A percentile compares a stretch with the other conserved stretches of the same genome.
Conservation (phyloP, 1,140 invertebrate genomes). For the Danaus melanippus region DNA sequence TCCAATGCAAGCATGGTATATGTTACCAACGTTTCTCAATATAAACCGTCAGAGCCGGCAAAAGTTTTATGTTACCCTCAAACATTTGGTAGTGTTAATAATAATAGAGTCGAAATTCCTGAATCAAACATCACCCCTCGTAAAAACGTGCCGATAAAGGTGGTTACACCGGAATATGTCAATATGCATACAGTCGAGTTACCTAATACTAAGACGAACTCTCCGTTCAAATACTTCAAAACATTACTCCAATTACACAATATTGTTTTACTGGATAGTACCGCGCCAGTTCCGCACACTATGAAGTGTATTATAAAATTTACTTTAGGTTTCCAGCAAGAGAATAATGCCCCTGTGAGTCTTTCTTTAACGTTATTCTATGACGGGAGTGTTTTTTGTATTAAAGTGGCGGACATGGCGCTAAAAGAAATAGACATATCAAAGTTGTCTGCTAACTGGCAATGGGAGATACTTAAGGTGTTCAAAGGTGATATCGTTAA, state of each 20-base stretch:
- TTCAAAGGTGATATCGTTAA: slow-evolving; percentile 35
- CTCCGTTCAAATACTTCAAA: slow-evolving; percentile 47
- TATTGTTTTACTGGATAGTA: slow-evolving; percentile 31
- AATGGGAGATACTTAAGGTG: slow-evolving; percentile 56
- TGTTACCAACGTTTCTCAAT: too few relatives aligned
- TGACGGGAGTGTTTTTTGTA: slow-evolving; percentile 31
- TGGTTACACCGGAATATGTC: slow-evolving; percentile 24
- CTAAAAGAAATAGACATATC: slow-evolving; percentile 30
- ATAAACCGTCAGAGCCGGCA: too few relatives aligned
- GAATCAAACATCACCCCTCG: too few relatives aligned
- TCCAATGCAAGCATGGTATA: too few relatives aligned
- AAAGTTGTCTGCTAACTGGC: slow-evolving; percentile 48
- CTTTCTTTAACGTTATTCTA: slow-evolving; percentile 40
- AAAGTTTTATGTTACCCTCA: too few relatives aligned
- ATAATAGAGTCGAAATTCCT: too few relatives aligned
- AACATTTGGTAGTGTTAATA: too few relatives aligned
- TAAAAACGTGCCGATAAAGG: not conserved
- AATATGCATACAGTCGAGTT: slow-evolving; percentile 43
- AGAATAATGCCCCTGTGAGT: slow-evolving; percentile 25
- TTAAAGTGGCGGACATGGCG: slow-evolving; percentile 36
- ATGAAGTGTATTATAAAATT: slow-evolving; percentile 47
- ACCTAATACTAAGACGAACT: slow-evolving; percentile 43
- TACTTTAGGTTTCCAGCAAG: slow-evolving; percentile 45
- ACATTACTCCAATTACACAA: slow-evolving; percentile 41
- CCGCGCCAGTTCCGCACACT: slow-evolving; percentile 10